Base-by-base conservation (phyloP, 2,113 vertebrate species). In the Hippocampus zosterae region DNA sequence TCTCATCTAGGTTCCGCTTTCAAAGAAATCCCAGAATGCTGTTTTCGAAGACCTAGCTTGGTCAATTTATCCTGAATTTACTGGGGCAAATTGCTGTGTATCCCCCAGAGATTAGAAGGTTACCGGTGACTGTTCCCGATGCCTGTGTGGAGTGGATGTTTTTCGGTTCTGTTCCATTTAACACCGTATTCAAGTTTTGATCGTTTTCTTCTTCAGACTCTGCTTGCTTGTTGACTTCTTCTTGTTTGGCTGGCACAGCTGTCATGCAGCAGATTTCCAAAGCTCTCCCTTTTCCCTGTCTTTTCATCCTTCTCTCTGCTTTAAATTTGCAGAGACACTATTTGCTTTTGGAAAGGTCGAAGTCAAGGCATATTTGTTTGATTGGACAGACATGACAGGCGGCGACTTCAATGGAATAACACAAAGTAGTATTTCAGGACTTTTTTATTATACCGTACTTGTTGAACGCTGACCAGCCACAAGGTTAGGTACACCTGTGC, bases 11-110 rank as follows among this genome's bases (percentile, higher is more conserved):
- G 5, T 29, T 12, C 23, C 18, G 29, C n/a, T 67, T 74, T 29
- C 25, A 77, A 78, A 79, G 69, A 76, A 69, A 79, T 77, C 62
- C 56, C 44, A 79, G 80, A 79, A 84, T 68, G 68, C 77, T 77
- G 48, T 33, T 66, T 71, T 74, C 62, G 33, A 75, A 80, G 65
- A 71, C 46, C 25, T 60, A 68, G 63, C 68, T 40, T 68, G n/a
- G 46, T 23, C 41, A 70, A 48, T 76, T 68, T 66, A 74, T 84
- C 70, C 72, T 60, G 55, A 65, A 73, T 53, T 70, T 8, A 40
- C 59, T 65, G 67, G 57, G 37, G 37, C 5, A 9, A 63, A 63
- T 41, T 46, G 62, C 62, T 44, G 40, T 5, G 41, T 16, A 12
- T 16, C 40, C 62, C 41, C n/a, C 5, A 25, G 40, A 64, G 62